A percentile compares a stretch with the other conserved stretches of the same genome.
phyloP scores from a whole-genome alignment of 30 jellyfish, hydroid and myxozoan species.

The Hydractinia symbiolongicarpus region DNA sequence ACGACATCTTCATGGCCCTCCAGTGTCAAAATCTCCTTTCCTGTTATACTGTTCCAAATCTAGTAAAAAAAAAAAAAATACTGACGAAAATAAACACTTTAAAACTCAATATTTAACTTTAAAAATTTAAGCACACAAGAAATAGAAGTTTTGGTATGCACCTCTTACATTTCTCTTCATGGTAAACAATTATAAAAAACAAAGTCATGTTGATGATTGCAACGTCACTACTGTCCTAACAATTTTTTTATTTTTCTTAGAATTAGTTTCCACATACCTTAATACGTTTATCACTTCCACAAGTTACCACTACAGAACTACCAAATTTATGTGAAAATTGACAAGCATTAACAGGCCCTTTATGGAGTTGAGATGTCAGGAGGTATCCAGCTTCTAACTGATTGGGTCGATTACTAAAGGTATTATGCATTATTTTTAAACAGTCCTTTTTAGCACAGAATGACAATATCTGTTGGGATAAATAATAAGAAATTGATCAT shows the following conservation, averaged over 20 bases:
- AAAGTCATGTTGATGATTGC: no score
- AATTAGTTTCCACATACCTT: constrained; percentile 34
- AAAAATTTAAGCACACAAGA: no score
- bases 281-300: constrained; percentile 54
- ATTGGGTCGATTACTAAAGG: constrained; percentile 62
- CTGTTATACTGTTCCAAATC: constrained; percentile 75
- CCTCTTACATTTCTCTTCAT: no score
- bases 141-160: no score
- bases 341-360: constrained; percentile 56
- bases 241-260: not conserved
- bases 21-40: constrained; percentile 37
- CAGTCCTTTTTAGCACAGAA: no score
- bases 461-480: no score
- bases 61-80: not conserved
- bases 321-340: constrained; percentile 38
- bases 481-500: no score
- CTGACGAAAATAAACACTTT: not conserved
- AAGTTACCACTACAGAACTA: constrained; percentile 43
- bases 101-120: no score
- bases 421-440: not conserved
- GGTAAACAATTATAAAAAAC: not conserved
- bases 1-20: constrained; percentile 71
- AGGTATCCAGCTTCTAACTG: constrained; percentile 35
- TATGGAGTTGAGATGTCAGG: constrained; percentile 51
- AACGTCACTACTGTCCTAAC: no score